Conservation (phyloP, 2,797 vertebrate species). For the Hapalemur alaotrensis region DNA sequence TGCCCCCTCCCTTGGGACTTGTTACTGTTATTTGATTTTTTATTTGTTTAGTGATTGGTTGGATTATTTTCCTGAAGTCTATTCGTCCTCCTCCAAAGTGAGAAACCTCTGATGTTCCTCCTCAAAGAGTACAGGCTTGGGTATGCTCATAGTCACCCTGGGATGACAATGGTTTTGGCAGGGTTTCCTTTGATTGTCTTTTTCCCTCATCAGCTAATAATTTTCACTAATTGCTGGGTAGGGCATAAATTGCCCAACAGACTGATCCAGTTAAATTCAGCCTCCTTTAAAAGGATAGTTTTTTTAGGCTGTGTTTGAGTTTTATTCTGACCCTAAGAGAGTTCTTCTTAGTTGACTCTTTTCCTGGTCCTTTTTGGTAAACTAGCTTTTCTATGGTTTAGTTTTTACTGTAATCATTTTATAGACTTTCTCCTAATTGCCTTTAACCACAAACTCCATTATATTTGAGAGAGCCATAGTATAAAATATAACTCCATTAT, state of each 20-base stretch:
- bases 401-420: neutral
- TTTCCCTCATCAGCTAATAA: neutral
- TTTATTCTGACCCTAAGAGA: neutral
- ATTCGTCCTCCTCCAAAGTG: too few species aligned
- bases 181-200: neutral
- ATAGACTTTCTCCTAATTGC: neutral
- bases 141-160: neutral
- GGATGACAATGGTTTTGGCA: neutral
- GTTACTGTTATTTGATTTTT: neutral
- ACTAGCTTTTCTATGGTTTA: neutral
- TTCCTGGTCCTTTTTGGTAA: neutral
- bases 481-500: neutral
- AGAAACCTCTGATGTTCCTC: neutral
- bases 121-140: neutral
- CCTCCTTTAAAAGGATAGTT: neutral
- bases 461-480: neutral
- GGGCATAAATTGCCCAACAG: neutral
- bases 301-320: neutral
- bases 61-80: neutral
- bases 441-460: neutral
- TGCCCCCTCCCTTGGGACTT: neutral
- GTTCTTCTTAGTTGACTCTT: neutral
- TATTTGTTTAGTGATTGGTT: neutral
- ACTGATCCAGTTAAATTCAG: neutral
- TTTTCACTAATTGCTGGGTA: neutral